Base-by-base conservation (phyloP, 1,140 invertebrate genomes). In the Drosophila navojoa region DNA sequence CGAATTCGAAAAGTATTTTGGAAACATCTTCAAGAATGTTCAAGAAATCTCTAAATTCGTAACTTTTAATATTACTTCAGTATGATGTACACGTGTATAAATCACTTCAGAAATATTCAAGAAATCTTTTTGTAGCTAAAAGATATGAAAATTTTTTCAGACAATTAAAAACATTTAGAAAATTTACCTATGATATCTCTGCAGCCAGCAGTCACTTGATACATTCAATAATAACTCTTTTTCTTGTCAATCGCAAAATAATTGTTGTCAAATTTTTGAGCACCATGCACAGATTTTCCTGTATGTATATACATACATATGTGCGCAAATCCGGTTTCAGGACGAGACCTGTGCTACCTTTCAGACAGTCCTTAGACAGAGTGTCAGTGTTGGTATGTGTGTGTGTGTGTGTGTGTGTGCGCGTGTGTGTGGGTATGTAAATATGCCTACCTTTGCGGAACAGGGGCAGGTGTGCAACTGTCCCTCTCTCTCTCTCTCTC, bases 281-380 rank as follows among this genome's bases (percentile, higher is more conserved):
- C 32, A 57, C 11, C 52, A 58, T 3, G 42, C 11, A 49, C n/a
- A 38, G n/a, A 47, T 22, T 45, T 61, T 15, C 29, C 15, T 19
- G 40, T 25, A 42, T 42, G 35, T 42, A 13, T 11, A n/a, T n/a
- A n/a, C n/a, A n/a, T n/a, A n/a, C 3, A 11, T 22, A 4, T 9
- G 16, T 19, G 29, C 9, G 52, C 29, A 61, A 61, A 61, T 61
- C 59, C 59, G 59, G 59, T 61, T 61, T 61, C 27, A 49, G 57
- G 57, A 59, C 40, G 42, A 19, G 29, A 59, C 16, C 38, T 45
- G 55, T 15, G 42, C 22, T 32, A 35, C 44, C 25, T 45, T 45
- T 44, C 58, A 61, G 59, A 50, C 59, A 50, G 29, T 61, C 59
- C 59, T 61, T 49, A 61, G 59, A 61, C 59, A 61, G 45, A 6